Percentiles rank a stretch among this genome's conserved stretches.
Evolutionary conservation across 2,888 invertebrate species (phyloP).

Genomic region (Tetranychus piercei): DNA sequence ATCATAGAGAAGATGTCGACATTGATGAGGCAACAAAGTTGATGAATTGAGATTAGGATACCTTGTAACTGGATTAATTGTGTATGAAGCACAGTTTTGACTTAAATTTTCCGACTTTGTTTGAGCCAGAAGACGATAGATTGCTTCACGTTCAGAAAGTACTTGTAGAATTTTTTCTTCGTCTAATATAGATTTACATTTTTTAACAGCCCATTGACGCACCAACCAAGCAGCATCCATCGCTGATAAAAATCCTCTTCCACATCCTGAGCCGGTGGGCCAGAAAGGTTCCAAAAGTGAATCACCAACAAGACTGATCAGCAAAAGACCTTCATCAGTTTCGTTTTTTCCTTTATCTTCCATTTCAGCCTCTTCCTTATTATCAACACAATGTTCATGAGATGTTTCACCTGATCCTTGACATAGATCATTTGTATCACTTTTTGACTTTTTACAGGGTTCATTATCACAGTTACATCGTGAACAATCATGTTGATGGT

Average conservation of each 20-base stretch:
- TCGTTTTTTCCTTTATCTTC: neutral
- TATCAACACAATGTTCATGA: neutral
- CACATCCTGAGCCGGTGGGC: constrained; percentile 97
- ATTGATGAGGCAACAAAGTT: constrained; percentile 37
- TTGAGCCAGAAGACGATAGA: constrained; percentile 71
- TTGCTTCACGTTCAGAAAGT: constrained; percentile 80
- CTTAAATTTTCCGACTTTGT: constrained; percentile 90
- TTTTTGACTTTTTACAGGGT: neutral
- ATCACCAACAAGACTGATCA: constrained; percentile 88
- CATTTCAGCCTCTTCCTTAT: neutral
- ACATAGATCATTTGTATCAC: neutral
- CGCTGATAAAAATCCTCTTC: constrained; percentile 82
- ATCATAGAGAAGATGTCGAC: constrained; percentile 23
- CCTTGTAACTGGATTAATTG: constrained; percentile 34
- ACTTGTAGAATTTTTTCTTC: constrained; percentile 35
- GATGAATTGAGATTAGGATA: constrained; percentile 49
- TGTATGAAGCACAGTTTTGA: constrained; percentile 55
- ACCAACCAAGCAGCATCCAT: constrained; percentile 93
- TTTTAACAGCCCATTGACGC: constrained; percentile 49
- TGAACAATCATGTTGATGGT: constrained; percentile 2
- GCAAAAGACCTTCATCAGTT: constrained; percentile 35
- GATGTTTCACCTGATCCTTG: neutral
- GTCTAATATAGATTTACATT: neutral
- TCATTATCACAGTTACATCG: constrained; percentile 9
- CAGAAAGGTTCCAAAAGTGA: constrained; percentile 84